These are phyloP conservation scores for Brachionus rubens DNA, from an alignment of 1,140 invertebrate species.

Conservation along the genomic window DNA sequence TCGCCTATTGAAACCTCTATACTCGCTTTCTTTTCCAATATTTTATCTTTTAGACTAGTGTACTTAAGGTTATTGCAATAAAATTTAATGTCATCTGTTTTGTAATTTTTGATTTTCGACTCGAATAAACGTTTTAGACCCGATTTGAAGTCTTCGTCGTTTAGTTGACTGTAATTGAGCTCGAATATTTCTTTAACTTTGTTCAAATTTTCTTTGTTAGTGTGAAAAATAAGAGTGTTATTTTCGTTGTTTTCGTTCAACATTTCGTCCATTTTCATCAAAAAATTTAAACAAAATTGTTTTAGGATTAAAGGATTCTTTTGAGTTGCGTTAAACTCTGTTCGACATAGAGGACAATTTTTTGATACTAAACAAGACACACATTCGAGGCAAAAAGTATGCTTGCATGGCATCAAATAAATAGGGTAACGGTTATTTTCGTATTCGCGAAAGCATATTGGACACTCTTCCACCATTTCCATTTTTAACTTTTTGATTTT, in stretches of 20 bases:
- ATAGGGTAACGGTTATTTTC: not conserved
- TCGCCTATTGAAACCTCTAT: not conserved
- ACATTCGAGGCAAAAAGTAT: not conserved
- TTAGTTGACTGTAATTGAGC: not conserved
- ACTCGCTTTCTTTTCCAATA: not conserved
- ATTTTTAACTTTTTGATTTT: no score
- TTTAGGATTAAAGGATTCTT: not conserved
- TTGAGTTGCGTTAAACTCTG: not conserved
- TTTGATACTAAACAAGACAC: not conserved
- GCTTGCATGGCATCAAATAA: not conserved
- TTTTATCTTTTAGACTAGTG: not conserved
- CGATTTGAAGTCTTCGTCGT: not conserved
- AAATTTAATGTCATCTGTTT: conserved; percentile 13
- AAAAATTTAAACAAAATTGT: not conserved
- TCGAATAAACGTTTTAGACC: not conserved
- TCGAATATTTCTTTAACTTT: not conserved
- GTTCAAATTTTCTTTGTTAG: not conserved
- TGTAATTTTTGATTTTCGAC: not conserved
- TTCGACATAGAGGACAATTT: not conserved
- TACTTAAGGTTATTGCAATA: not conserved
- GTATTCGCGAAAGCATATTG: conserved; percentile 27
- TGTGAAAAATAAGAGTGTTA: not conserved
- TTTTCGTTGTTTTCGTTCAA: not conserved
- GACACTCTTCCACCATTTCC: not conserved
- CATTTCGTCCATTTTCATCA: not conserved